Evolutionary conservation across 2,113 vertebrate species (phyloP).

Genomic region (Choloepus hoffmanni): DNA sequence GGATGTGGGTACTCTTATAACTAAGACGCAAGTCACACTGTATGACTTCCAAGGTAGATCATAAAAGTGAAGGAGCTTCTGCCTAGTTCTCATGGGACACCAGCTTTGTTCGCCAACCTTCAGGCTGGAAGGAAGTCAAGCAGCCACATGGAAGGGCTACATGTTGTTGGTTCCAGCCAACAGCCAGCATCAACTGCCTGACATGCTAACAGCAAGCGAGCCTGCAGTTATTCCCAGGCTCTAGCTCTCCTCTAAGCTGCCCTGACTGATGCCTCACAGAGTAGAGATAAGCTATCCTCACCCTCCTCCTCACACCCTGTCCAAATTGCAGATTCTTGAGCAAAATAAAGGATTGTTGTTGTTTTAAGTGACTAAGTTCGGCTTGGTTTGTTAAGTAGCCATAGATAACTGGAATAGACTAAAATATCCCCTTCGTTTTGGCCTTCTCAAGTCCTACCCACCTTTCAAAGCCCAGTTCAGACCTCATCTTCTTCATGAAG

Average conservation of each 20-base stretch:
- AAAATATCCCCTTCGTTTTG: conserved; percentile 20
- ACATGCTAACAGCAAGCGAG: background rate
- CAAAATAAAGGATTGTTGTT: conserved; percentile 39
- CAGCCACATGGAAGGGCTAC: background rate
- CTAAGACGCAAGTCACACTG: background rate
- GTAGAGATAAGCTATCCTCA: background rate
- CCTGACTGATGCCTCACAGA: background rate
- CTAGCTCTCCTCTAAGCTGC: background rate
- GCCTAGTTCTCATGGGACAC: background rate
- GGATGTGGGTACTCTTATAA: background rate
- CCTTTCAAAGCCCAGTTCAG: conserved; percentile 2
- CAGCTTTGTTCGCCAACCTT: background rate
- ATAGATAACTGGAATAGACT: background rate
- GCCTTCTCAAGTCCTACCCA: conserved; percentile 6
- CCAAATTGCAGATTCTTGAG: conserved; percentile 18
- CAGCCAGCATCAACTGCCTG: background rate
- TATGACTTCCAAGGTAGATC: background rate
- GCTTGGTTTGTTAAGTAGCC: background rate
- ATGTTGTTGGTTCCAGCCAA: background rate
- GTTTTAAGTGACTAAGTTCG: background rate
- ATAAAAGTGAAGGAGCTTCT: background rate
- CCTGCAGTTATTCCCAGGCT: background rate
- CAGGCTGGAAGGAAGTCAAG: background rate
- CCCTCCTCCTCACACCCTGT: background rate
- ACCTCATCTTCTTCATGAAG: background rate